Percentiles rank a stretch among this genome's conserved stretches.
These are phyloP conservation scores for Chironomus tentans DNA, from an alignment of 2,888 invertebrate genomes.

Conservation along the genomic window DNA sequence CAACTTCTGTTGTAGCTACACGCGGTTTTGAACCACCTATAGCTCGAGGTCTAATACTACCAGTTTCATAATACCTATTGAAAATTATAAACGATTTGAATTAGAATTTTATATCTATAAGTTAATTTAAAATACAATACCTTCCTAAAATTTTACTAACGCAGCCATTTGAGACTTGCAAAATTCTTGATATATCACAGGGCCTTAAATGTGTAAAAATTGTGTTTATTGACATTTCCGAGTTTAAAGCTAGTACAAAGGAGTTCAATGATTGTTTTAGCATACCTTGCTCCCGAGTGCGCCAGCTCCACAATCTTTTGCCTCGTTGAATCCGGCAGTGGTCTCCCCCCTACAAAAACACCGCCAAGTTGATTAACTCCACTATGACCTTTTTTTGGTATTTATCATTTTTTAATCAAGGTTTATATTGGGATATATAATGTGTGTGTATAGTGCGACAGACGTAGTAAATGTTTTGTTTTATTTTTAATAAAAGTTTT, in stretches of 20 bases:
- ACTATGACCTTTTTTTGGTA: slow-evolving; percentile 68
- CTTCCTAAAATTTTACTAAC: slow-evolving; percentile 98
- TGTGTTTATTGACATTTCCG: too few relatives aligned
- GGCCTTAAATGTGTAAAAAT: slow-evolving; percentile 48
- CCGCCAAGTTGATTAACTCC: slow-evolving; percentile 99
- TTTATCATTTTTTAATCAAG: slow-evolving; percentile 8
- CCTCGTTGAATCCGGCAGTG: slow-evolving; percentile 93
- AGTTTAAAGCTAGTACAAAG: too few relatives aligned
- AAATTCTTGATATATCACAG: slow-evolving; percentile 96
- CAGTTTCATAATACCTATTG: slow-evolving; percentile 90
- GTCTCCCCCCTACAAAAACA: slow-evolving; percentile 97
- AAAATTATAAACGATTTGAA: neutral
- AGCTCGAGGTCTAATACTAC: slow-evolving; percentile 92
- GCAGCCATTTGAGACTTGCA: slow-evolving; percentile 98
- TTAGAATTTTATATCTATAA: neutral
- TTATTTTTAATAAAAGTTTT: slow-evolving; percentile 2
- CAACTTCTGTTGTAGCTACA: slow-evolving; percentile 88
- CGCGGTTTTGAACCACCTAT: slow-evolving; percentile 96
- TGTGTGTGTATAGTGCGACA: slow-evolving; percentile 22
- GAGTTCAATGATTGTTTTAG: too few relatives aligned
- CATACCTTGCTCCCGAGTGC: slow-evolving; percentile 72
- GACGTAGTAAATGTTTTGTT: slow-evolving; percentile 13
- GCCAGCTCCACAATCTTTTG: slow-evolving; percentile 99
- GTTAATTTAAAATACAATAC: slow-evolving; percentile 44
- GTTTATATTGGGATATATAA: slow-evolving; percentile 2